Evolutionary conservation across 2,113 vertebrate genomes (phyloP).

Genomic region (Pangasianodon gigas): DNA sequence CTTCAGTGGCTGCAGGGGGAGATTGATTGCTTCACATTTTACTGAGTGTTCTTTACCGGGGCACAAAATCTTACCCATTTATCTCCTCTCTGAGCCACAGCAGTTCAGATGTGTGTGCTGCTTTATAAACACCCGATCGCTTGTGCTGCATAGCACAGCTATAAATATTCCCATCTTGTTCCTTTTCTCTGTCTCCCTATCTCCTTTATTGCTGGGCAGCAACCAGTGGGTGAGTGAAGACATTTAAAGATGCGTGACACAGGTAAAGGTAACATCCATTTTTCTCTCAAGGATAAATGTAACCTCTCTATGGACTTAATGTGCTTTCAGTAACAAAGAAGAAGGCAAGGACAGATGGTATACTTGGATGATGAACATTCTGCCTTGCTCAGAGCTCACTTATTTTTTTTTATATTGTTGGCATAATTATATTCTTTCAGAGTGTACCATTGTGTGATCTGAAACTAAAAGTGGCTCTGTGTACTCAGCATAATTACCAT

Average conservation of each 20-base stretch:
- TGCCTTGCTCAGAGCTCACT: background rate
- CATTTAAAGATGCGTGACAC: constrained; percentile 31
- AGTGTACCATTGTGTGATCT: background rate
- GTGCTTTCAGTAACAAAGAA: constrained; percentile 19
- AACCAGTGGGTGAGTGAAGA: constrained; percentile 27
- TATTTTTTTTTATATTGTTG: constrained; percentile 5
- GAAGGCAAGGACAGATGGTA: background rate
- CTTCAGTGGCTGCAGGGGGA: constrained; percentile 23
- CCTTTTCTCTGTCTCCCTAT: constrained; percentile 1
- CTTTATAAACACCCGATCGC: constrained; percentile 48
- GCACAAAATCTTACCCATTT: constrained; percentile 48
- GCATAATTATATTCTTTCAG: background rate
- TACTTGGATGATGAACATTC: background rate
- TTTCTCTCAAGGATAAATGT: constrained; percentile 36
- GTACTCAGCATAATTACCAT: constrained; percentile 1
- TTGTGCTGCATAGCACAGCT: constrained; percentile 28
- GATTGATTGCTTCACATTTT: constrained; percentile 48
- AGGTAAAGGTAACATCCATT: constrained; percentile 3
- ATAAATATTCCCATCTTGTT: constrained; percentile 51
- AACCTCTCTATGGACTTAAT: constrained; percentile 4
- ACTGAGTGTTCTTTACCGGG: constrained; percentile 43
- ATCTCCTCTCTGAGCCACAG: constrained; percentile 39
- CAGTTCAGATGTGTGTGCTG: constrained; percentile 20
- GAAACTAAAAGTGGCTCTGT: background rate
- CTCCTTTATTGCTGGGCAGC: constrained; percentile 24